Percentiles rank a stretch among this genome's conserved stretches.
Conservation (phyloP, 2,888 invertebrate genomes). For the Trissolcus brochymenae region DNA sequence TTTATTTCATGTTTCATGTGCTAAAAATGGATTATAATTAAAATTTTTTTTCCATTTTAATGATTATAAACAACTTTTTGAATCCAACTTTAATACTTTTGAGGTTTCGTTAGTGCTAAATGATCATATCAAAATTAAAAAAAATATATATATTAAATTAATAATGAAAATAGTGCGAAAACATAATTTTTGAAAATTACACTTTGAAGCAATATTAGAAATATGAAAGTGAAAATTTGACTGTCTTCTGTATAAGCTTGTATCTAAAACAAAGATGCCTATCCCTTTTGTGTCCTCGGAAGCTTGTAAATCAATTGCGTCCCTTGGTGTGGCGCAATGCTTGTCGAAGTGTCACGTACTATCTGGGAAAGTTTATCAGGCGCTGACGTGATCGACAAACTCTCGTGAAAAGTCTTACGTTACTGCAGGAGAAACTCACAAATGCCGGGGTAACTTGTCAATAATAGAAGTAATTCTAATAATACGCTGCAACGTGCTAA, state of each 20-base stretch:
- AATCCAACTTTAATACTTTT: too few relatives aligned
- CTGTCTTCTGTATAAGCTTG: constrained; percentile 20
- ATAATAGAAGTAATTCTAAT: constrained; percentile 57
- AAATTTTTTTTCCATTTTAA: too few relatives aligned
- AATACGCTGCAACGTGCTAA: constrained; percentile 29
- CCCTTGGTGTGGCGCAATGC: constrained; percentile 63
- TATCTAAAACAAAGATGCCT: constrained; percentile 58
- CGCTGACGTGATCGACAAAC: constrained; percentile 74
- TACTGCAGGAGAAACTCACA: constrained; percentile 26
- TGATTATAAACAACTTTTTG: too few relatives aligned
- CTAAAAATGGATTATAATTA: too few relatives aligned
- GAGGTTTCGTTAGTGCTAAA: too few relatives aligned
- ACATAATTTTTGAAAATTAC: too few relatives aligned
- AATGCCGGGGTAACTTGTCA: constrained; percentile 51
- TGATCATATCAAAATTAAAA: too few relatives aligned
- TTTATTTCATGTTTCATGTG: too few relatives aligned
- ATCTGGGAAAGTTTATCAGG: constrained; percentile 66
- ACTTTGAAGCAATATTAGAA: not conserved
- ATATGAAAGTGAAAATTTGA: constrained; percentile 8
- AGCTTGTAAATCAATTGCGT: constrained; percentile 76
- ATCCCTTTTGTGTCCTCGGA: constrained; percentile 60
- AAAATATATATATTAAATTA: too few relatives aligned
- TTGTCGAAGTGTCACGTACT: constrained; percentile 72
- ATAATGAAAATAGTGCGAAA: too few relatives aligned
- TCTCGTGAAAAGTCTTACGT: constrained; percentile 63